Evolutionary conservation across 2,888 invertebrate genomes (phyloP).

Genomic region (Sesia bembeciformis): DNA sequence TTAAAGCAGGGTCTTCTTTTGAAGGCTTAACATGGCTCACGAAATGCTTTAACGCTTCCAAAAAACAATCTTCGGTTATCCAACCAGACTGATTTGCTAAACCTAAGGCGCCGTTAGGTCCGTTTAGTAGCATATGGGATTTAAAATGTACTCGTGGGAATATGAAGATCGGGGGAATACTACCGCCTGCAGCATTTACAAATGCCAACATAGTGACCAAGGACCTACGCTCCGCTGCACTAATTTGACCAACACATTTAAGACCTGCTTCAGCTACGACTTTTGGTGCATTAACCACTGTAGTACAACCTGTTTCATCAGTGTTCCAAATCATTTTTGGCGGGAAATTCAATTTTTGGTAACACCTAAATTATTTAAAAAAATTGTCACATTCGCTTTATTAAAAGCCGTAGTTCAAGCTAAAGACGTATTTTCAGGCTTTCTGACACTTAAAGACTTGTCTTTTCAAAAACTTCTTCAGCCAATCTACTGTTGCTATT

Average conservation of each 20-base stretch:
- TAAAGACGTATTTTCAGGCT: constrained; percentile 1
- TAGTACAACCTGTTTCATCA: too few species aligned
- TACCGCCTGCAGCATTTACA: too few species aligned
- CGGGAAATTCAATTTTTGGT: background rate
- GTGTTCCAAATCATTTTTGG: too few species aligned
- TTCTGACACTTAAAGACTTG: constrained; percentile 1
- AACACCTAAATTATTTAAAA: background rate
- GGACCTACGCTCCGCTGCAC: background rate
- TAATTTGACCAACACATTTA: background rate
- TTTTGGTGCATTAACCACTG: background rate
- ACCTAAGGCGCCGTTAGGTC: background rate
- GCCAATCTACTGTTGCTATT: constrained; percentile 2
- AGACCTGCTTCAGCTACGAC: too few species aligned
- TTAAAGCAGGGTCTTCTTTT: background rate
- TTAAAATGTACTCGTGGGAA: too few species aligned
- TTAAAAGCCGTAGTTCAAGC: constrained; percentile 2
- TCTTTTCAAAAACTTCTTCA: constrained; percentile 2
- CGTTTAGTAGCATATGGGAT: too few species aligned
- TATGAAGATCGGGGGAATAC: too few species aligned
- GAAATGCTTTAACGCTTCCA: too few species aligned
- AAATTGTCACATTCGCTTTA: constrained; percentile 1
- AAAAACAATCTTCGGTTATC: too few species aligned
- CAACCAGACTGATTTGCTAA: background rate
- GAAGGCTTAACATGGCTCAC: too few species aligned
- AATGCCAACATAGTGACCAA: too few species aligned